Percentiles rank a stretch among this genome's conserved stretches.
Conservation (phyloP, 2,888 invertebrate genomes). For the Bunonema sp. region DNA sequence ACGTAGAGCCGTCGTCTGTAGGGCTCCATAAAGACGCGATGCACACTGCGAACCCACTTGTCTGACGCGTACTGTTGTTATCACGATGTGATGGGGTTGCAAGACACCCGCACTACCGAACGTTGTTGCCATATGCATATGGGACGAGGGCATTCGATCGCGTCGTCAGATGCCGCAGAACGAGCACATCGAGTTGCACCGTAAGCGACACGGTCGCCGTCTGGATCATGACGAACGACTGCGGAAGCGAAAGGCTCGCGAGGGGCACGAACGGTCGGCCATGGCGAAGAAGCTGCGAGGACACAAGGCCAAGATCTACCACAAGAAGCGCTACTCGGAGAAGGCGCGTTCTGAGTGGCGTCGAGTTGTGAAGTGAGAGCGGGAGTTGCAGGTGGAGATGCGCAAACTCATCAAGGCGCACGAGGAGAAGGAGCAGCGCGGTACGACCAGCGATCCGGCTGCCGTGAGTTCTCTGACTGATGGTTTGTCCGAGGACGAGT, state of each 20-base stretch:
- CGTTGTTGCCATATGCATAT: no score
- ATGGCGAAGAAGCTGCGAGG: conserved; percentile 81
- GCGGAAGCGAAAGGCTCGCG: conserved; percentile 81
- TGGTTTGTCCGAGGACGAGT: neutral
- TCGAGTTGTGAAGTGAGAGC: neutral
- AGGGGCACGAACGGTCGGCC: conserved; percentile 74
- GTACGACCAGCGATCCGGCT: no score
- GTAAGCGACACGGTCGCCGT: conserved; percentile 82
- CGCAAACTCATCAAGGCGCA: conserved; percentile 65
- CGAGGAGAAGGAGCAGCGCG: conserved; percentile 76
- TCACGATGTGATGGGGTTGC: no score
- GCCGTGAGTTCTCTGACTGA: neutral
- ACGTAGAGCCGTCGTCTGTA: no score
- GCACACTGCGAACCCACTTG: no score
- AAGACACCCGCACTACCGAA: no score
- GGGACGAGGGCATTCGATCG: no score
- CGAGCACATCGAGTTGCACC: conserved; percentile 94
- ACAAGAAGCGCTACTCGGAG: conserved; percentile 86
- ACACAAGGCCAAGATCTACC: conserved; percentile 88
- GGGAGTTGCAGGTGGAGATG: conserved; percentile 29
- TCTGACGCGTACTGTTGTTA: no score
- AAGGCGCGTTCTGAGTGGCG: conserved; percentile 62
- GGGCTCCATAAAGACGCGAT: no score
- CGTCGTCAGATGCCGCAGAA: no score
- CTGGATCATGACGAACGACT: conserved; percentile 93